phyloP scores from a whole-genome alignment of 2,113 vertebrate genomes.

The Python bivittatus region DNA sequence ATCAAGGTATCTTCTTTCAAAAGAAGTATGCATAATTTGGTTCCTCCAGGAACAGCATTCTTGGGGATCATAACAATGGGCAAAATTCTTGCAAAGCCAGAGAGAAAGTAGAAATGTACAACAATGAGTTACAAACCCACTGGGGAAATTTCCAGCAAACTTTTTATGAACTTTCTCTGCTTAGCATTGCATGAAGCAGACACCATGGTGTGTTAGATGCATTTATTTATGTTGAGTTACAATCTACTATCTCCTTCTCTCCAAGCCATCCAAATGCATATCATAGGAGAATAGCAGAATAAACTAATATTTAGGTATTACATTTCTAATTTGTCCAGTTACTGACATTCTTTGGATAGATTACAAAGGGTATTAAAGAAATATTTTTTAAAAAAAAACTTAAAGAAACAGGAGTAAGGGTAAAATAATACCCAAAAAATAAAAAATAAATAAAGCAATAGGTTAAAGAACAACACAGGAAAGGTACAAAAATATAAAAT shows the following conservation, averaged over 20 bases:
- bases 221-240: constrained; percentile 22
- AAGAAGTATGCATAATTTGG: background rate
- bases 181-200: constrained; percentile 24
- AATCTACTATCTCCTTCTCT: background rate
- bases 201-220: background rate
- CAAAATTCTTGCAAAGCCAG: background rate
- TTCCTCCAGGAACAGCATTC: background rate
- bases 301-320: background rate
- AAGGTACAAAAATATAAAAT: background rate
- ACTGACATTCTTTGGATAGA: background rate
- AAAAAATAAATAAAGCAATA: too few relatives aligned
- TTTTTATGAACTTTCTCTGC: constrained; percentile 24
- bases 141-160: constrained; percentile 2
- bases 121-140: background rate
- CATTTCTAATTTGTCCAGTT: background rate
- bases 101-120: background rate
- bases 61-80: background rate
- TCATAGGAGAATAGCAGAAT: background rate
- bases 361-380: background rate
- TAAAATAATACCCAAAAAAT: background rate
- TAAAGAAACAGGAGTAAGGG: background rate
- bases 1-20: background rate
- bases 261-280: background rate
- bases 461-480: background rate
- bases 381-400: background rate